Evolutionary conservation across 92 coral and sea anemone species (phyloP), one percentile per base, ranked within the genome.

Genomic region (Epizoanthus rinbou): DNA sequence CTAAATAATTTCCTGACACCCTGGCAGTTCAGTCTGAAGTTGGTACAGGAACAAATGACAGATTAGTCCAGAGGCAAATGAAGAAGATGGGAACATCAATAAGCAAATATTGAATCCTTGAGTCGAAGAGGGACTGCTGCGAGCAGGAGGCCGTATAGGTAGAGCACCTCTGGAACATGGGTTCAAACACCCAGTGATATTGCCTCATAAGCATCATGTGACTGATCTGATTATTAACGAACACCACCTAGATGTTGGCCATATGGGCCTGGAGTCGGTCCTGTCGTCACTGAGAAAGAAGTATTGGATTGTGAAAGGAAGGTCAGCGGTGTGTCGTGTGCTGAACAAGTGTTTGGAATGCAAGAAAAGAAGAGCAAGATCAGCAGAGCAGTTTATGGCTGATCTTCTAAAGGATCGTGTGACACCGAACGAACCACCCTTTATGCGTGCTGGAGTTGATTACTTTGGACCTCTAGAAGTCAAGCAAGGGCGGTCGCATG

Each of bases 281-380:
- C 73, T 84, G 5, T 52, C 87, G 3, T 35, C 22, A 25, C 28
- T 56, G 33, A 54, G 90, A 58, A 74, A 82, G 65, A 74, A 1
- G 85, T 88, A 75, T 71, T 88, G 91, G 91, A 88, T 88, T 72
- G 81, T 88, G 64, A 78, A 74, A 37, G 88, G 85, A 11, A 76
- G 88, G 43, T 71, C 88, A 17, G 69, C 76, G 57, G 87, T 78
- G 17, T 56, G 82, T 43, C 69, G 78, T 69, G 86, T 88, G 50
- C 69, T 88, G n/a, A 41, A 74, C 43, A 57, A 58, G 23, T 86
- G 85, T 60, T 25, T 76, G 35, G 59, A 69, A 1, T 86, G 75
- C 79, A 45, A 67, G 70, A 75, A 67, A 76, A 45, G 63, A 68
- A 75, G 78, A 7, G 90, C 87, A 23, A 75, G 52, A 57, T 79